Evolutionary conservation across 1,140 invertebrate genomes (phyloP).

Genomic region (Uloborus diversus): DNA sequence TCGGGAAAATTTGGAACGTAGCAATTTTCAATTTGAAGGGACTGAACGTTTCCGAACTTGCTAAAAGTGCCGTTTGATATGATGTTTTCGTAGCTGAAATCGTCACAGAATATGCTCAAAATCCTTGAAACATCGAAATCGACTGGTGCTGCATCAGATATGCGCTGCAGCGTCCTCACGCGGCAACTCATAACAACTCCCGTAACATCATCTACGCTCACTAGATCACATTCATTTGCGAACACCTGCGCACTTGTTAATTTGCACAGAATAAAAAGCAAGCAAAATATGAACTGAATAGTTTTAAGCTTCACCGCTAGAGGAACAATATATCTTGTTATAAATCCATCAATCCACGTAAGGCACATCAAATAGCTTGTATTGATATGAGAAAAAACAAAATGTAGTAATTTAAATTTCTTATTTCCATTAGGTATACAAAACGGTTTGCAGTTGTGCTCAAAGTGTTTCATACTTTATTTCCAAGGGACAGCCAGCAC

Average conservation of each 20-base stretch:
- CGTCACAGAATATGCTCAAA: slow-evolving; percentile 58
- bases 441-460: too few species aligned
- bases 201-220: neutral
- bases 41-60: slow-evolving; percentile 75
- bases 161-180: slow-evolving; percentile 11
- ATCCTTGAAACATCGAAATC: slow-evolving; percentile 36
- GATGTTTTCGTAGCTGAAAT: slow-evolving; percentile 51
- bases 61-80: slow-evolving; percentile 73
- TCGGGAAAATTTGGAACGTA: slow-evolving; percentile 79
- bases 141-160: slow-evolving; percentile 52
- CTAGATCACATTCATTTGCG: slow-evolving; percentile 35
- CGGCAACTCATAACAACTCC: slow-evolving; percentile 17
- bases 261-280: slow-evolving; percentile 35
- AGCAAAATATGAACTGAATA: slow-evolving; percentile 22
- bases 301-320: slow-evolving; percentile 7
- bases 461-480: too few species aligned
- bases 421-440: too few species aligned
- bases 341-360: neutral
- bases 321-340: neutral
- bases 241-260: slow-evolving; percentile 46
- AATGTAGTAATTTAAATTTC: too few species aligned
- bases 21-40: slow-evolving; percentile 79
- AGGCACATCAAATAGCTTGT: slow-evolving; percentile 25
- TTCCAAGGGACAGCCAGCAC: too few species aligned
- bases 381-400: too few species aligned